These are phyloP conservation scores for Meda fulgida DNA, from an alignment of 2,797 vertebrate species.

Conservation along the genomic window DNA sequence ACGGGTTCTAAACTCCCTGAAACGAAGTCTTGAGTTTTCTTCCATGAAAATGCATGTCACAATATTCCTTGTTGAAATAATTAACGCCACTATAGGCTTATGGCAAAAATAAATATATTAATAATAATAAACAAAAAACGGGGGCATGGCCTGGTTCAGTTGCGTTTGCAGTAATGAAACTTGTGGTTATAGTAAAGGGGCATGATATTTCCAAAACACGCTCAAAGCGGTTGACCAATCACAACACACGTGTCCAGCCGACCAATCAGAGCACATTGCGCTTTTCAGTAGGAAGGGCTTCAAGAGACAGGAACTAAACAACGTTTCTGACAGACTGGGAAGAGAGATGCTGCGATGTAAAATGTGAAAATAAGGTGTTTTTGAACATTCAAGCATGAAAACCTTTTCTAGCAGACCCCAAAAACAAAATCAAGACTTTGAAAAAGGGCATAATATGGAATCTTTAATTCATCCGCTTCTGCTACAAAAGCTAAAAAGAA, in stretches of 20 bases:
- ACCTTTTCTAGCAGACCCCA: not conserved
- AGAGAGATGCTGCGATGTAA: not conserved
- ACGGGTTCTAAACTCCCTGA: too few relatives aligned
- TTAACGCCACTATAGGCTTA: too few relatives aligned
- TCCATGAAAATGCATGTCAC: too few relatives aligned
- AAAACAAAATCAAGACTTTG: not conserved
- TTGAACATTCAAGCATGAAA: not conserved
- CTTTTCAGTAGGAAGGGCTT: not conserved
- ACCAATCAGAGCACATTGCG: not conserved
- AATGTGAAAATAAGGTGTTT: not conserved
- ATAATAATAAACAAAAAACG: too few relatives aligned
- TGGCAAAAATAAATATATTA: too few relatives aligned
- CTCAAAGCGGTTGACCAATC: not conserved
- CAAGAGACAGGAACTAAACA: not conserved
- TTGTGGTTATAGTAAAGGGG: too few relatives aligned
- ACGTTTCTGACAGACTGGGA: not conserved
- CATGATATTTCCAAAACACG: not conserved
- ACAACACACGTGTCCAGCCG: not conserved
- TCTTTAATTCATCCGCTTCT: not conserved
- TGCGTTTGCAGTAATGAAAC: not conserved
- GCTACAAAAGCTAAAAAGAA: not conserved
- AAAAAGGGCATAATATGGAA: not conserved
- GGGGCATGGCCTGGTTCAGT: not conserved
- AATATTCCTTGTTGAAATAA: too few relatives aligned
- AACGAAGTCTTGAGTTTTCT: too few relatives aligned